phyloP scores from a whole-genome alignment of 1,140 invertebrate species.

The Apocrypta bakeri region DNA sequence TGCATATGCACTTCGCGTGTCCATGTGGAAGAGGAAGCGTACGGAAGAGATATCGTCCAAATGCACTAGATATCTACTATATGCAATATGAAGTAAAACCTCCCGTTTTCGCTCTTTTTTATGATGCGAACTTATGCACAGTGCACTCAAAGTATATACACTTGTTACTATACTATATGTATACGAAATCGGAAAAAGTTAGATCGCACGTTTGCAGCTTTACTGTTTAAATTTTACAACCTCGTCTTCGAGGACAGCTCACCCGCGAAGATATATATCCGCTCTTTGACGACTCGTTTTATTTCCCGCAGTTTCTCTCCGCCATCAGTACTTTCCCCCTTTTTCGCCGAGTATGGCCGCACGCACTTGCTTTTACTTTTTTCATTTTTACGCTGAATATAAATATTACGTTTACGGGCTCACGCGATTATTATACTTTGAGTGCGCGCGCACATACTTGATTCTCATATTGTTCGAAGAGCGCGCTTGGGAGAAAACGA shows the following conservation, averaged over 20 bases:
- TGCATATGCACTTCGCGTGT: no score
- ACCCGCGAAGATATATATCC: background rate
- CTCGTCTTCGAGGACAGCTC: background rate
- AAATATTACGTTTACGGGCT: slow-evolving; percentile 4
- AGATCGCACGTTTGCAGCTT: background rate
- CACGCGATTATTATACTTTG: background rate
- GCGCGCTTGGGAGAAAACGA: slow-evolving; percentile 9
- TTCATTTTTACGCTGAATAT: slow-evolving; percentile 5
- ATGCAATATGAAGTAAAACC: no score
- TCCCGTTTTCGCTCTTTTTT: no score
- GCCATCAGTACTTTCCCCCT: slow-evolving; percentile 1
- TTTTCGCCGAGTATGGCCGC: background rate
- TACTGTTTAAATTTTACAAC: background rate
- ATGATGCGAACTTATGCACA: no score
- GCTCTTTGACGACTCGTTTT: background rate
- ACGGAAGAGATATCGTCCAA: no score
- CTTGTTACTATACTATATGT: background rate
- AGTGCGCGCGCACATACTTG: background rate
- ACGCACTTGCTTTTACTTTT: background rate
- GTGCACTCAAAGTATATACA: no score
- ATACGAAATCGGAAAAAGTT: background rate
- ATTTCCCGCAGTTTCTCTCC: background rate
- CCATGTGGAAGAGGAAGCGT: no score
- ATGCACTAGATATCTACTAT: no score
- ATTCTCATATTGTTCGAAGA: background rate